Percentiles rank a stretch among this genome's conserved stretches.
These are phyloP conservation scores for Laticauda colubrina DNA, from an alignment of 2,113 vertebrate genomes.

Conservation along the genomic window DNA sequence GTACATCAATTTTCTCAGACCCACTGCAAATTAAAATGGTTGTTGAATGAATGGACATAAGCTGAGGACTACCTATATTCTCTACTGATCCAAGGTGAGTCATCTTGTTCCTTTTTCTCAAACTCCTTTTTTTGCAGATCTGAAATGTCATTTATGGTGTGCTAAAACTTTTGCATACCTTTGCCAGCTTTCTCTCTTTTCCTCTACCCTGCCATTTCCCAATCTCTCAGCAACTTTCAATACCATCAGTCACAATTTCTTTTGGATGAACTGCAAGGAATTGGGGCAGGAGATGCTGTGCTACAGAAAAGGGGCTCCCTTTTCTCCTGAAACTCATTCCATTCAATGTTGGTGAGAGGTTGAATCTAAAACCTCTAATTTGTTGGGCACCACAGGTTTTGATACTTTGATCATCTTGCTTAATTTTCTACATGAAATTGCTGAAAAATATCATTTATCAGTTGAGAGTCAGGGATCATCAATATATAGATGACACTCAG, in stretches of 20 bases:
- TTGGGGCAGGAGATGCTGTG: background rate
- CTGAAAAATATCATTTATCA: background rate
- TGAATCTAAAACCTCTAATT: background rate
- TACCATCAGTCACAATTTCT: background rate
- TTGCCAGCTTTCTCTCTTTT: background rate
- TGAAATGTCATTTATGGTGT: background rate
- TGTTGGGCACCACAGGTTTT: background rate
- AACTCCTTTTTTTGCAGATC: background rate
- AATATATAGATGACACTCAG: background rate
- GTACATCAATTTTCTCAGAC: background rate
- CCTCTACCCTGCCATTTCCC: background rate
- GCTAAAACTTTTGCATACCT: background rate
- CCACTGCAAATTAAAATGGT: background rate
- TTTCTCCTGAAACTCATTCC: background rate
- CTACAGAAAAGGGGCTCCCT: background rate
- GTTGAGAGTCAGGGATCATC: background rate
- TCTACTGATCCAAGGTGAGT: background rate
- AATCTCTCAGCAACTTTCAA: background rate
- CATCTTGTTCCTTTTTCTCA: background rate
- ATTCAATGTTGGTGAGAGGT: background rate
- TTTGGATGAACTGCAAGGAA: background rate
- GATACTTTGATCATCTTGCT: background rate
- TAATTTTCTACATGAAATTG: background rate
- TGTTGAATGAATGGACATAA: background rate
- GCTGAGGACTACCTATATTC: background rate